Evolutionary conservation across 2,113 vertebrate genomes (phyloP), one percentile per base, ranked within the genome.

Genomic region (Progne subis): DNA sequence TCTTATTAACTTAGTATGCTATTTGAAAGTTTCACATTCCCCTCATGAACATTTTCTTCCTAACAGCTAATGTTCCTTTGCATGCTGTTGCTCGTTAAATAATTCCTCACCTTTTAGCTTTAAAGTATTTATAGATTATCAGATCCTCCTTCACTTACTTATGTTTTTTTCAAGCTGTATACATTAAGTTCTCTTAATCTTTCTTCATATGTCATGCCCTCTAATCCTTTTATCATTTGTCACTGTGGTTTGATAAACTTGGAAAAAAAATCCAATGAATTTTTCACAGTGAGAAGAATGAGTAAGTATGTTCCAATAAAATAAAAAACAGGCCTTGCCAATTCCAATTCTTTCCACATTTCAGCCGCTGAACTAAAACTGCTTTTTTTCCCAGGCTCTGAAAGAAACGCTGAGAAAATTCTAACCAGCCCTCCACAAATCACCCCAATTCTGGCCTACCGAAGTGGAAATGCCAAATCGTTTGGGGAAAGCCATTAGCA

Each of bases 71-170:
- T 93, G 90, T 95, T 90, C 82, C 95, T 90, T 95, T 94, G 86
- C 92, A 92, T 90, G 85, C 94, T 95, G 95, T 96, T 95, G 83
- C 90, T 94, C 5, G 83, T 96, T 96, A 96, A 96, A 96, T 96
- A 95, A 97, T 96, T 97, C 95, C 86, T 96, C 94, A 96, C 95
- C 95, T 97, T 93, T 97, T 94, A 97, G 90, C 93, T 96, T 93
- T 94, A 26, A 93, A 93, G 94, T 96, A 96, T 96, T 97, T 97
- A 96, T 94, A 97, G 95, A 96, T 96, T 94, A 97, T 96, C 92
- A 96, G 94, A 96, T 96, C 94, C 80, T 96, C 94, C 80, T 93
- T 96, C 90, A 94, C 93, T 96, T 95, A 93, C 88, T 97, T 95
- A 93, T 75, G 79, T 84, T 94, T 96, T 88, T 88, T 82, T 95